Base-by-base conservation (phyloP, 2,113 vertebrate species). In the Danio rerio region DNA sequence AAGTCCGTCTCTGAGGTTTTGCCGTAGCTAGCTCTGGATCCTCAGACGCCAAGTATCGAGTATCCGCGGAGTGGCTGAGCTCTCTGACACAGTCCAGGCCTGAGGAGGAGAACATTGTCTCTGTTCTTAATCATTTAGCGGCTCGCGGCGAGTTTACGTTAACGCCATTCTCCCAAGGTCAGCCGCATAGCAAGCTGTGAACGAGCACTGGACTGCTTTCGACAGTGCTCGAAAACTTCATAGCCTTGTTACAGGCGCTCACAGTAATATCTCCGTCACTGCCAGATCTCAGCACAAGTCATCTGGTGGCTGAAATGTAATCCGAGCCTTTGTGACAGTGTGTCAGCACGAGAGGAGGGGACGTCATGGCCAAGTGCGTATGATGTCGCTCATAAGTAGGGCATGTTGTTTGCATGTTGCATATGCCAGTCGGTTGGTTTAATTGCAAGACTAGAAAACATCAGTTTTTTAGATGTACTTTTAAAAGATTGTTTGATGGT, bases 141-240 rank as follows among this genome's bases (percentile, higher is more conserved):
- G 68, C 73, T 65, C 70, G 42, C 69, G 56, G 76, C n/a, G 82
- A 79, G 90, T 91, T 91, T 91, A 90, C 88, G 83, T 72, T 88
- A 84, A 78, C 85, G 82, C 88, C 89, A 86, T 90, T 91, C 86
- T 90, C 85, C 85, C 83, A 87, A 86, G 89, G 89, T 91, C 88
- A 88, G 85, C 56, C 70, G 80, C 69, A 84, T 66, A 16, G 53
- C 81, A 71, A 53, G 70, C 69, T 13, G 16, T 49, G 40, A 80
- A 68, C 40, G 18, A 75, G 47, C 13, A 65, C 8, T 61, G 45
- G 63, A 71, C 40, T 18, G 13, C 50, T 59, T 47, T 18, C 49
- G 50, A 31, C 65, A n/a, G 7, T 2, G 45, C 76, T 65, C 42
- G 53, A 9, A n/a, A 49, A 18, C 68, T 56, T 83, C 50, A 55